Conservation (phyloP, 1,140 invertebrate genomes). For the Marisa cornuarietis region DNA sequence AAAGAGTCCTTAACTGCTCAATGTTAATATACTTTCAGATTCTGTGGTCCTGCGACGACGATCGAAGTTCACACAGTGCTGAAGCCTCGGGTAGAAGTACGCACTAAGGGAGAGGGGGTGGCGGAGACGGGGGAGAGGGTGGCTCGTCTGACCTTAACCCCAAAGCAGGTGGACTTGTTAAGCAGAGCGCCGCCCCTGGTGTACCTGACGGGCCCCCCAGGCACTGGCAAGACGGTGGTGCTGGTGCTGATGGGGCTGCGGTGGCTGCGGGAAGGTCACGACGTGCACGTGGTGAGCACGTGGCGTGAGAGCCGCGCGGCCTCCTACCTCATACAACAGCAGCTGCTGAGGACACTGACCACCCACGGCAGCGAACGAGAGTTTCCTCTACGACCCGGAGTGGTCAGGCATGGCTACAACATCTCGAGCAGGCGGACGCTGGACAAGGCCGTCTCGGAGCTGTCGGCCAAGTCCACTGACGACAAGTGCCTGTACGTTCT, state of each 20-base stretch:
- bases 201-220: slow-evolving; percentile 9
- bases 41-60: slow-evolving; percentile 10
- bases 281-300: slow-evolving; percentile 6
- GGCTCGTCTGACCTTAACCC: slow-evolving; percentile 11
- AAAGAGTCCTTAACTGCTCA: no score
- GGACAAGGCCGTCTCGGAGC: no score
- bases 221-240: slow-evolving; percentile 15
- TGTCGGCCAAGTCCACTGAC: no score
- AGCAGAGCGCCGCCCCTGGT: background rate
- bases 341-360: background rate
- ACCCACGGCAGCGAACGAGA: background rate
- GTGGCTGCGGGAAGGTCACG: slow-evolving; percentile 14
- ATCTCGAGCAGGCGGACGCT: no score
- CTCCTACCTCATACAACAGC: background rate
- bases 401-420: no score
- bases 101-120: slow-evolving; percentile 4
- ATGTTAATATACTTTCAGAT: background rate
- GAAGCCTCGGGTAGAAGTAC: background rate
- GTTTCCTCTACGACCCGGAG: no score
- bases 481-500: no score
- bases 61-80: slow-evolving; percentile 1
- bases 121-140: background rate
- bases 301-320: background rate
- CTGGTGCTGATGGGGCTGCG: slow-evolving; percentile 12
- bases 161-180: background rate